Conservation (phyloP, 2,888 invertebrate genomes). For the Pachycephus smyrnensis region DNA sequence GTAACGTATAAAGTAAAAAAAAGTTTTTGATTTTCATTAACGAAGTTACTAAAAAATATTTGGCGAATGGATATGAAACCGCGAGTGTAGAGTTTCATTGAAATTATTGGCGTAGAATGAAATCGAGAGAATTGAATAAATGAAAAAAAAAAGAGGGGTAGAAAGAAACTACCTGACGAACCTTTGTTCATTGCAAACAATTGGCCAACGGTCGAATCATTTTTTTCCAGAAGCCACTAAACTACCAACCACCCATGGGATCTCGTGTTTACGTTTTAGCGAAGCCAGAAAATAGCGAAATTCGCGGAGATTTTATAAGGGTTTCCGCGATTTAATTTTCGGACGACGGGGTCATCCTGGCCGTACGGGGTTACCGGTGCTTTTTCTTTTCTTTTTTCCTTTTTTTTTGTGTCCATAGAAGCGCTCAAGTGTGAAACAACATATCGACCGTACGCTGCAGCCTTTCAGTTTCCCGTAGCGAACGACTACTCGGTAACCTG, state of each 20-base stretch:
- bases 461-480: neutral
- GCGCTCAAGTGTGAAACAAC: constrained; percentile 10
- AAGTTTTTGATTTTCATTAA: neutral
- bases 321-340: constrained; percentile 50
- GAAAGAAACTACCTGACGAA: neutral
- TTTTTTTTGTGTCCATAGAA: constrained; percentile 9
- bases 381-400: constrained; percentile 12
- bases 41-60: neutral
- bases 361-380: constrained; percentile 10
- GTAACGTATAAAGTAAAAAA: neutral
- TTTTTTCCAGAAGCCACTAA: constrained; percentile 49
- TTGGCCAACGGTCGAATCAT: constrained; percentile 22
- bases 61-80: neutral
- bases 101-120: neutral
- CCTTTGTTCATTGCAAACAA: constrained; percentile 29
- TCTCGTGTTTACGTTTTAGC: constrained; percentile 48
- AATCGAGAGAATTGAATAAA: neutral
- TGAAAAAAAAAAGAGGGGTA: neutral
- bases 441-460: neutral
- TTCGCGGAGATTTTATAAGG: constrained; percentile 46
- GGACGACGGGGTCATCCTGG: constrained; percentile 8
- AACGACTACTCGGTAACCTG: neutral
- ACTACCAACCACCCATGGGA: constrained; percentile 21
- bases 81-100: neutral
- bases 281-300: constrained; percentile 56